A percentile compares a stretch with the other conserved stretches of the same genome.
These are phyloP conservation scores for Sarcophaga subvicina DNA, from an alignment of 2,888 invertebrate genomes.

Conservation along the genomic window DNA sequence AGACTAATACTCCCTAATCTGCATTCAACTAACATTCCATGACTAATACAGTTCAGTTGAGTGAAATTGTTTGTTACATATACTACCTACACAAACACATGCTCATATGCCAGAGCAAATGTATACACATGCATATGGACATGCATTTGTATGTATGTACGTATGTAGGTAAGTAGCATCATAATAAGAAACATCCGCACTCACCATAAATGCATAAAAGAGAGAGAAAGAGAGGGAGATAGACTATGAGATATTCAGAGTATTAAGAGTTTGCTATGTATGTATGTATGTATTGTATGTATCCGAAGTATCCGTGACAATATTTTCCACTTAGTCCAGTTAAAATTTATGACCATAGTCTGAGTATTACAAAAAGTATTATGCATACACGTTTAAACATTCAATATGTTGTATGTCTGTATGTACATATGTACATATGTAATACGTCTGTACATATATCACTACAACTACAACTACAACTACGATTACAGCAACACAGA, in stretches of 20 bases:
- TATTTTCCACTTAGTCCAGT: slow-evolving; percentile 65
- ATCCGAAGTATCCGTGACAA: slow-evolving; percentile 53
- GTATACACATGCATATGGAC: background rate
- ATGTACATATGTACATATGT: background rate
- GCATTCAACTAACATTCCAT: slow-evolving; percentile 2
- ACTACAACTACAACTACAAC: background rate
- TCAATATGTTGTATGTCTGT: background rate
- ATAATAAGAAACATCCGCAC: background rate
- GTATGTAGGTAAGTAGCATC: background rate
- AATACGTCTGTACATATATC: background rate
- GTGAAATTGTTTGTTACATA: slow-evolving; percentile 23
- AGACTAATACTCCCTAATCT: background rate
- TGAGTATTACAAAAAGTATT: slow-evolving; percentile 50
- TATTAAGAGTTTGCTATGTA: slow-evolving; percentile 42
- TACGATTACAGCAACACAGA: background rate
- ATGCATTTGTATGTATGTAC: background rate
- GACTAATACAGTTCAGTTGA: slow-evolving; percentile 27
- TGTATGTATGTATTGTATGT: slow-evolving; percentile 15
- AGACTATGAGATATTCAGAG: slow-evolving; percentile 8
- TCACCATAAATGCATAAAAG: background rate
- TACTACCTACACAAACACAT: background rate
- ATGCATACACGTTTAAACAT: slow-evolving; percentile 38
- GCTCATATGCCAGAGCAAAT: background rate
- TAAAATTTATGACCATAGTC: slow-evolving; percentile 64
- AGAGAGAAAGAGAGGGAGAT: background rate